Evolutionary conservation across 2,888 invertebrate genomes (phyloP), one percentile per base, ranked within the genome.

Genomic region (Ornithoptera priamus): DNA sequence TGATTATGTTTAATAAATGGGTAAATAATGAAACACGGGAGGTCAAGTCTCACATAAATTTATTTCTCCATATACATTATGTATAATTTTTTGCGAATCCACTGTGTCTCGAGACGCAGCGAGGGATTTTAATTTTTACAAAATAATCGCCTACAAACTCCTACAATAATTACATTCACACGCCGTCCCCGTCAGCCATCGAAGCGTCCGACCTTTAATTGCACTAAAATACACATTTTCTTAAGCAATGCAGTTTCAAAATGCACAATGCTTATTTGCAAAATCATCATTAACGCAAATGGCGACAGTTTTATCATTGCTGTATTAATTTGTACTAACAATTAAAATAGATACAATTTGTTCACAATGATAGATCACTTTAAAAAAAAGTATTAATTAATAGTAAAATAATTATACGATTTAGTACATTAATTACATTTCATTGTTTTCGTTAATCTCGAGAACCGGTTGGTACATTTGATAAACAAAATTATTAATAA

Each of bases 1-100:
- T 3, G 5, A 30, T 30, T 50, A 15, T n/a, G 1, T n/a, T 53
- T n/a, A 53, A 53, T 5, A 53, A 5, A 53, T 22, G 53, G 46
- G 46, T 17, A 50, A 22, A n/a, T 18, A 18, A 75, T 80, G 78
- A 75, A 72, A 83, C 78, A 82, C 65, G 60, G 17, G 1, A 56
- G 66, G 17, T 70, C 86, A 88, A 89, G 89, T 91, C 87, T 92
- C 91, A 92, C 92, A 92, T 92, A 92, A 89, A 91, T 92, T 91
- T 92, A 91, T 91, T 92, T 90, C 88, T 87, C 86, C 92, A 92
- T 92, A 92, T 92, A 92, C 91, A 92, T 78, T 92, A 92, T 92
- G 91, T 92, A 92, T 91, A 92, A 89, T 89, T 86, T 46, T 58
- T 87, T 89, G 89, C 92, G 92, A 92, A 92, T 91, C 91, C 91